These are phyloP conservation scores for Hypercompe scribonia DNA, from an alignment of 2,888 invertebrate species.

Conservation along the genomic window DNA sequence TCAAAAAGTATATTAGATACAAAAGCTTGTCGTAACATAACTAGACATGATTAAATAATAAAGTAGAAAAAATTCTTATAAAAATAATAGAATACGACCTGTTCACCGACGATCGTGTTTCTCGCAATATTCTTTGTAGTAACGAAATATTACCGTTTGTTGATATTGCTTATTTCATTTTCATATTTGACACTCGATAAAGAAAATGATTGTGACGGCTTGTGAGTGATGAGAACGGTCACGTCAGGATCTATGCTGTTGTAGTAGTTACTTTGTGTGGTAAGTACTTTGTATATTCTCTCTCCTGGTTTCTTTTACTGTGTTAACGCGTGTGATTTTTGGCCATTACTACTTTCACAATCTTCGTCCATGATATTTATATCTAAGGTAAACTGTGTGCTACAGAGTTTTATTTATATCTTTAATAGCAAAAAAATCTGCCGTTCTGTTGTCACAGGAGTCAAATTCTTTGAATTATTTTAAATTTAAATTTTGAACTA, in stretches of 20 bases:
- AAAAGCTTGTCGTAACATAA: background rate
- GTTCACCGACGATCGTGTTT: background rate
- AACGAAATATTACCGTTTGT: background rate
- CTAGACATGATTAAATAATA: background rate
- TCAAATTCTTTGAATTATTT: too few relatives aligned
- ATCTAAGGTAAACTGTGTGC: too few relatives aligned
- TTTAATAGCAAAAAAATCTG: too few relatives aligned
- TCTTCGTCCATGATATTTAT: too few relatives aligned
- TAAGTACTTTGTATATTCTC: background rate
- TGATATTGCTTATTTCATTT: background rate
- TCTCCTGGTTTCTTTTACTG: background rate
- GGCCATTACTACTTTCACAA: too few relatives aligned
- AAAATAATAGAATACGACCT: background rate
- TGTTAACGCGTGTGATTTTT: too few relatives aligned
- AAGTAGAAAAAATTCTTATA: background rate
- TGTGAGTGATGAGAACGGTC: background rate
- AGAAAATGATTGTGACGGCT: background rate
- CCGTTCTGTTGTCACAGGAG: too few relatives aligned
- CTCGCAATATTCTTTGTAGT: background rate
- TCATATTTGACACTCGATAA: background rate
- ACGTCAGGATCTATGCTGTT: background rate
- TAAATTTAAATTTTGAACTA: too few relatives aligned
- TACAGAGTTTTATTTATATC: too few relatives aligned
- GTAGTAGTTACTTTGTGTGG: background rate
- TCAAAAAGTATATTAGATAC: too few relatives aligned